Percentiles rank a stretch among this genome's conserved stretches.
These are phyloP conservation scores for Dromococcyx pavoninus DNA, from an alignment of 2,797 vertebrate genomes.

Conservation along the genomic window DNA sequence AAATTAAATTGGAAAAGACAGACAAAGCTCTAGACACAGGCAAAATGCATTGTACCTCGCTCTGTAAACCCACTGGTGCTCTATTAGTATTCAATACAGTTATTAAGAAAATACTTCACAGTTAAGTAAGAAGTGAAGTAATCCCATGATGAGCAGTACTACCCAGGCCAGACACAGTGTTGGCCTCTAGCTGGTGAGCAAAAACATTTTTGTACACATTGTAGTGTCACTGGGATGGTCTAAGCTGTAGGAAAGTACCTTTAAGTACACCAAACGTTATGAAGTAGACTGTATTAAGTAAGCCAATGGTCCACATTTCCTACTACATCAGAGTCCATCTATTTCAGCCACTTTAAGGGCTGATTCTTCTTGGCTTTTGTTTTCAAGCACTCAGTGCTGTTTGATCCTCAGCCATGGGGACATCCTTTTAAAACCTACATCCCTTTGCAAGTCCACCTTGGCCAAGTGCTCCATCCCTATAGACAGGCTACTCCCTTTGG, in stretches of 20 bases:
- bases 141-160: background rate
- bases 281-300: background rate
- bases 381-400: background rate
- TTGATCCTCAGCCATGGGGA: background rate
- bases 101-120: background rate
- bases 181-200: background rate
- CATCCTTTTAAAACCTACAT: background rate
- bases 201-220: background rate
- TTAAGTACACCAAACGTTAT: background rate
- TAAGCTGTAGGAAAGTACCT: background rate
- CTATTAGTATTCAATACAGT: background rate
- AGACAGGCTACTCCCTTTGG: background rate
- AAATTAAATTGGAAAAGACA: slow-evolving; percentile 3
- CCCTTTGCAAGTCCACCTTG: background rate
- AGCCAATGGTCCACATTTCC: background rate
- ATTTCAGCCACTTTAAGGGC: background rate
- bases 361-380: background rate
- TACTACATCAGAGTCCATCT: background rate
- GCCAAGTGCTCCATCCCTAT: background rate
- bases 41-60: background rate
- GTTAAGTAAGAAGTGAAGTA: background rate
- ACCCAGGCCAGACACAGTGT: background rate
- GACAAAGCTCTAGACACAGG: background rate
- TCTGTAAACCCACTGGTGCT: background rate
- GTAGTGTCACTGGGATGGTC: background rate